These are phyloP conservation scores for Epinotia demarniana DNA, from an alignment of 2,888 invertebrate genomes.

Conservation along the genomic window DNA sequence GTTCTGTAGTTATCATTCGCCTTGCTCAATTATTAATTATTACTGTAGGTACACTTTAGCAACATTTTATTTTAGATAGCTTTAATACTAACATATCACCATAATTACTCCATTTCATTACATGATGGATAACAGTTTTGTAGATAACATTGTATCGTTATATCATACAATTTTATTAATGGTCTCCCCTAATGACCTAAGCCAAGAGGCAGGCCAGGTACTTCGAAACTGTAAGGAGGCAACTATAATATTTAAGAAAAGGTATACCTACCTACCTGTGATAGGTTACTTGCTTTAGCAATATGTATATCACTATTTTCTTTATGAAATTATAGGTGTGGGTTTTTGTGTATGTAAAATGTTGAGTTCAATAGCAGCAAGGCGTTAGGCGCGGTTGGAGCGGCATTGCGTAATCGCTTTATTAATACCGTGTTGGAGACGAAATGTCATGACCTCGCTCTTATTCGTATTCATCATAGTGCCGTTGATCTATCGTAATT, in stretches of 20 bases:
- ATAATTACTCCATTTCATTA: background rate
- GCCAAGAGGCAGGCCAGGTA: no score
- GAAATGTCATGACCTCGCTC: constrained; percentile 57
- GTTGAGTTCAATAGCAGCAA: constrained; percentile 67
- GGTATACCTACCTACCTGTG: no score
- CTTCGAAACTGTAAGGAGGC: no score
- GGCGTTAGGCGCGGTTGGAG: constrained; percentile 62
- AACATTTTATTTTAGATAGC: background rate
- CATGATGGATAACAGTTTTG: background rate
- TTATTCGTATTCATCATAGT: constrained; percentile 30
- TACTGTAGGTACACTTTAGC: background rate
- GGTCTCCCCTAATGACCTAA: background rate
- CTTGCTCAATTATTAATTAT: background rate
- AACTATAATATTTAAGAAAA: no score
- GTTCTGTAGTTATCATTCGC: background rate
- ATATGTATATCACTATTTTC: background rate
- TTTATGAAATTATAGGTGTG: background rate
- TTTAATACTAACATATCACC: background rate
- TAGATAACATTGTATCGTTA: background rate
- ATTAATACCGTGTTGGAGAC: constrained; percentile 54
- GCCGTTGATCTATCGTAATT: background rate
- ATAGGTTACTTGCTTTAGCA: no score
- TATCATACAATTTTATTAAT: background rate
- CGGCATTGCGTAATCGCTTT: constrained; percentile 66
- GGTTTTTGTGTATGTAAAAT: constrained; percentile 53